These are phyloP conservation scores for Macrocentrus cingulum DNA, from an alignment of 1,140 invertebrate species.

Conservation along the genomic window DNA sequence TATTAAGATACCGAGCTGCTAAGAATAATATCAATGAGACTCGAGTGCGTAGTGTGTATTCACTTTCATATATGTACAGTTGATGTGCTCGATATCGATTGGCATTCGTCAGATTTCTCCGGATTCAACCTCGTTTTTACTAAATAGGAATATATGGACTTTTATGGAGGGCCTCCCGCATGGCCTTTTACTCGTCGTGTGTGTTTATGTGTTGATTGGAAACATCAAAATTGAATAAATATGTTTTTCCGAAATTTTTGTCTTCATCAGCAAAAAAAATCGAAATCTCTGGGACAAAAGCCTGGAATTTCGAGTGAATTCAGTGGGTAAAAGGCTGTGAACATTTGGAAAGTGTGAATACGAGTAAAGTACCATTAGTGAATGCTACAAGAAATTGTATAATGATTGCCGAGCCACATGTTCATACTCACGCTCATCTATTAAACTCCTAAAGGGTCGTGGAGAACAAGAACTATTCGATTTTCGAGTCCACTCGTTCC, in stretches of 20 bases:
- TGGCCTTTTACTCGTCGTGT: too few species aligned
- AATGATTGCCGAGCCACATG: conserved; percentile 50
- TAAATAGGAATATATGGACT: conserved; percentile 48
- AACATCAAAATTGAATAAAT: conserved; percentile 57
- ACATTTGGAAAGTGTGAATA: too few species aligned
- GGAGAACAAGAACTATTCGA: conserved; percentile 29
- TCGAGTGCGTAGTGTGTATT: conserved; percentile 5
- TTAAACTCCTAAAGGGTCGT: conserved; percentile 35
- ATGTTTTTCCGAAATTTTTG: too few species aligned
- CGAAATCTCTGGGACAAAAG: too few species aligned
- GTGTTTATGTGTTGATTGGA: conserved; percentile 24
- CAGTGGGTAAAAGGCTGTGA: too few species aligned
- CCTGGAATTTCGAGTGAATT: too few species aligned
- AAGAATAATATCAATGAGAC: conserved; percentile 8
- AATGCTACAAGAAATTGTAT: conserved; percentile 27
- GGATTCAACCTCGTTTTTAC: conserved; percentile 47
- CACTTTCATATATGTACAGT: neutral
- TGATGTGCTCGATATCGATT: conserved; percentile 44
- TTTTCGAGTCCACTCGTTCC: conserved; percentile 45
- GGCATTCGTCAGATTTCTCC: conserved; percentile 48
- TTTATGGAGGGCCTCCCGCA: too few species aligned
- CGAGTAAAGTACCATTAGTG: too few species aligned
- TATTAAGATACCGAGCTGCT: too few species aligned
- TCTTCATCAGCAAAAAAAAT: too few species aligned
- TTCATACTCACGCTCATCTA: conserved; percentile 39